Evolutionary conservation across 1,140 invertebrate species (phyloP), one percentile per base, ranked within the genome.

Genomic region (Cepaea nemoralis): DNA sequence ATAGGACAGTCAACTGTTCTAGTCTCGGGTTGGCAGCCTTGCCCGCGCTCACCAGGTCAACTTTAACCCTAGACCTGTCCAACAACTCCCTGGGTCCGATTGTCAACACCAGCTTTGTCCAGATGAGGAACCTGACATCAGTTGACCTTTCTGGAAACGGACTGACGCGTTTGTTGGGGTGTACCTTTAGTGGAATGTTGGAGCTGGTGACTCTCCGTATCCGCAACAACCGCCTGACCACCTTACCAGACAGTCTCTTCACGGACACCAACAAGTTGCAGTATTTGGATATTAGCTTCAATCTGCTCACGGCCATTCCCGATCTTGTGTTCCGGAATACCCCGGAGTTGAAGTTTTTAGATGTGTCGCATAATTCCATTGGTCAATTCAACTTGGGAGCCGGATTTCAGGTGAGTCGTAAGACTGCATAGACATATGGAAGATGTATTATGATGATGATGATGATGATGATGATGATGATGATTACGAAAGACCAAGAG

Each of bases 291-390:
- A 75, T 89, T 10, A 86, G 85, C 74, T 45, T 85, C 78, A 89
- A 89, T 66, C 35, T 81, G 31, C 80, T 90, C 76, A 76, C 77
- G 16, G 63, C 35, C 3, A 19, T 90, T 39, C 88, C 88, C 0
- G 85, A 87, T 59, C 31, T 67, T 19, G 55, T 78, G 0, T 85
- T 88, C 48, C n/a, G 67, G 27, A 74, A 82, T 39, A 45, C 87
- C 27, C 74, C 42, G 5, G 83, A 83, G 24, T 78, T 89, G 16
- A 85, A 80, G 71, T 31, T 81, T n/a, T 83, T 90, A 22, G 88
- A 89, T 71, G 70, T 88, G 0, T 88, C 87, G 40, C 84, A 81
- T 81, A 90, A 90, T 78, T 59, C 83, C 6, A 66, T 89, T 33
- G 83, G 33, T 1, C 50, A 75, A 2, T 82, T 86, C 1, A 79